These are phyloP conservation scores for Trachelipus rathkii DNA, from an alignment of 1,140 invertebrate species.

Conservation along the genomic window DNA sequence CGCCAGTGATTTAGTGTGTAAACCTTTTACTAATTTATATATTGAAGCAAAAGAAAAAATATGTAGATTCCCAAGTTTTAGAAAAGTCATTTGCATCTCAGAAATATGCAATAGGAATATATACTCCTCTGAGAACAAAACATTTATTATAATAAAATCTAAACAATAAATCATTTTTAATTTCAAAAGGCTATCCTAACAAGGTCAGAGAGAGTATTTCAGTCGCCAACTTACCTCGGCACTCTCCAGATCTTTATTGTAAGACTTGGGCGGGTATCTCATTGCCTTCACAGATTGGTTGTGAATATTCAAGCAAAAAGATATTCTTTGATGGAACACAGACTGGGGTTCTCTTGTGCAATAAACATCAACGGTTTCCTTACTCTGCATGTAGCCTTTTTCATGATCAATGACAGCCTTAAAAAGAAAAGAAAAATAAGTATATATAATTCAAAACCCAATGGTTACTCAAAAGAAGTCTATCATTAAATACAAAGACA, in stretches of 20 bases:
- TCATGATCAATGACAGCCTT: conserved; percentile 73
- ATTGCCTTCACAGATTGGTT: conserved; percentile 98
- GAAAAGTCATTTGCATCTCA: no score
- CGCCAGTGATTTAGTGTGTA: no score
- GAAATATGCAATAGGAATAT: no score
- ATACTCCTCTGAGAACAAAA: no score
- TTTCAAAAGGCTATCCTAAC: no score
- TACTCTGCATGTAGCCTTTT: conserved; percentile 93
- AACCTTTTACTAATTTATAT: no score
- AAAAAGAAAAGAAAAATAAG: background rate
- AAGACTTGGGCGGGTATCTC: conserved; percentile 97
- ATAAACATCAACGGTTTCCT: conserved; percentile 95
- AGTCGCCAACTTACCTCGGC: conserved; percentile 63
- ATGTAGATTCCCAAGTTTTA: no score
- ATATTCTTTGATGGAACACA: conserved; percentile 96
- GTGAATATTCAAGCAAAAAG: conserved; percentile 94
- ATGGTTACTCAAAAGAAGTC: no score
- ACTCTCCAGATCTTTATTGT: conserved; percentile 95
- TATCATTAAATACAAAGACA: background rate
- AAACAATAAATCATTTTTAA: no score
- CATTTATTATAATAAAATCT: no score
- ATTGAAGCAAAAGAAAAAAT: no score
- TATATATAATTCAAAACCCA: background rate
- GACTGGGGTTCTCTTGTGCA: conserved; percentile 92
- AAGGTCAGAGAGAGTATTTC: no score